These are phyloP conservation scores for Drosophila fuyamai DNA, from an alignment of 1,140 invertebrate species.

Conservation along the genomic window DNA sequence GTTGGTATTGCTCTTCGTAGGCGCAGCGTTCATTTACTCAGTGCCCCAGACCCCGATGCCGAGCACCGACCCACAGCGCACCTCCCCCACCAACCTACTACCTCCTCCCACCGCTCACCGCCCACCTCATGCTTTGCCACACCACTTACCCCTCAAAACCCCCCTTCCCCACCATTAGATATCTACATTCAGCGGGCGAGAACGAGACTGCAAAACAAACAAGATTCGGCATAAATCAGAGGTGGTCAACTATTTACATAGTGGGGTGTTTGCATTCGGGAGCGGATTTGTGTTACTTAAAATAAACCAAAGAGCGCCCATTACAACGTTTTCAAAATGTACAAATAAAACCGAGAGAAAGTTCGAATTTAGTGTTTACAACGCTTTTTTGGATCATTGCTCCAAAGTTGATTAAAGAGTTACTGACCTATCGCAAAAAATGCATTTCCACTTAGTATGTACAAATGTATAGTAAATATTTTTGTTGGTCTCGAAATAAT, in stretches of 20 bases:
- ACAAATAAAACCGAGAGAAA: constrained; percentile 24
- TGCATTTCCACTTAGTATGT: too few species aligned
- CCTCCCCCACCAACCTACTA: constrained; percentile 3
- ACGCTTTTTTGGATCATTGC: constrained; percentile 4
- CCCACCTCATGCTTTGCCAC: constrained; percentile 2
- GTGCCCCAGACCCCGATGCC: constrained; percentile 45
- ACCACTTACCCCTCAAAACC: background rate
- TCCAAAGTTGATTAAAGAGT: background rate
- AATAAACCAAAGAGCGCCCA: constrained; percentile 21
- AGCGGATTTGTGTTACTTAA: constrained; percentile 43
- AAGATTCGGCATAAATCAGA: constrained; percentile 52
- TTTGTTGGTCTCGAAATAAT: too few species aligned
- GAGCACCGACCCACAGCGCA: constrained; percentile 21
- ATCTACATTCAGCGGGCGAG: constrained; percentile 1
- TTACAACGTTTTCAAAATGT: constrained; percentile 24
- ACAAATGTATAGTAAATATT: too few species aligned
- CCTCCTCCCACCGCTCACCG: constrained; percentile 1
- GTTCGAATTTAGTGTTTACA: constrained; percentile 15
- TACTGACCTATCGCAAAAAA: constrained; percentile 1
- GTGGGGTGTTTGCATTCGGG: constrained; percentile 33
- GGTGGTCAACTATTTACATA: constrained; percentile 52
- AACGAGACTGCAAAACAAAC: constrained; percentile 49
- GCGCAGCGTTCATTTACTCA: constrained; percentile 44
- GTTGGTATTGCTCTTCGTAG: constrained; percentile 29
- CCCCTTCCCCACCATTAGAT: background rate